Evolutionary conservation across 2,888 invertebrate species (phyloP).

Genomic region (Empis stercorea): DNA sequence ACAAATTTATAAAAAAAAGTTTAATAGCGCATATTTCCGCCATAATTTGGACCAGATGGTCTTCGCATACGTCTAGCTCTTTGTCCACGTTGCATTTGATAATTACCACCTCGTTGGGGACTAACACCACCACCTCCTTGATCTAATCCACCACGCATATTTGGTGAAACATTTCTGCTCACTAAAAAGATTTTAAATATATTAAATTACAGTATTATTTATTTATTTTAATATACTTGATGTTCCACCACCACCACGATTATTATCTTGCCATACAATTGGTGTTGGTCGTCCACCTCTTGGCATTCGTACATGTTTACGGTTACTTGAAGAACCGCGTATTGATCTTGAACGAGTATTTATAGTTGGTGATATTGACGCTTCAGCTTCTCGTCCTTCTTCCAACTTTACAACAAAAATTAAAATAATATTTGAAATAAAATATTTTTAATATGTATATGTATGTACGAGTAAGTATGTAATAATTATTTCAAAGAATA

Average conservation of each 20-base stretch:
- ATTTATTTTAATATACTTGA: background rate
- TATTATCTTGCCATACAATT: slow-evolving; percentile 43
- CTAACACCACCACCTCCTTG: slow-evolving; percentile 20
- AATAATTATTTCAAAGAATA: no score
- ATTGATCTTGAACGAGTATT: slow-evolving; percentile 39
- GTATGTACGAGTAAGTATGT: no score
- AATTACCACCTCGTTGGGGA: slow-evolving; percentile 20
- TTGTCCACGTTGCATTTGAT: slow-evolving; percentile 24
- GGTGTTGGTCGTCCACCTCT: slow-evolving; percentile 43
- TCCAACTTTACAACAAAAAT: slow-evolving; percentile 36
- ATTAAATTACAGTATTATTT: background rate
- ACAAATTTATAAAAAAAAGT: slow-evolving; percentile 7
- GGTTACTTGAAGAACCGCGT: slow-evolving; percentile 26
- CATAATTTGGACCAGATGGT: slow-evolving; percentile 25
- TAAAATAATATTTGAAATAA: background rate
- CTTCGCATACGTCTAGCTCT: slow-evolving; percentile 32
- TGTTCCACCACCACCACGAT: slow-evolving; percentile 10
- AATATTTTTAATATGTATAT: no score
- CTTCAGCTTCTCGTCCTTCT: slow-evolving; percentile 73
- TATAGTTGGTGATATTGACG: slow-evolving; percentile 47
- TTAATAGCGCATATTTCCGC: slow-evolving; percentile 25
- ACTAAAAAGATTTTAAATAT: slow-evolving; percentile 17
- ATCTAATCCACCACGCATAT: slow-evolving; percentile 18
- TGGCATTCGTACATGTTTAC: slow-evolving; percentile 27
- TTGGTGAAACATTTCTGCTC: slow-evolving; percentile 17